Conservation (phyloP, 2,888 invertebrate species). For the Chesias legatella region DNA sequence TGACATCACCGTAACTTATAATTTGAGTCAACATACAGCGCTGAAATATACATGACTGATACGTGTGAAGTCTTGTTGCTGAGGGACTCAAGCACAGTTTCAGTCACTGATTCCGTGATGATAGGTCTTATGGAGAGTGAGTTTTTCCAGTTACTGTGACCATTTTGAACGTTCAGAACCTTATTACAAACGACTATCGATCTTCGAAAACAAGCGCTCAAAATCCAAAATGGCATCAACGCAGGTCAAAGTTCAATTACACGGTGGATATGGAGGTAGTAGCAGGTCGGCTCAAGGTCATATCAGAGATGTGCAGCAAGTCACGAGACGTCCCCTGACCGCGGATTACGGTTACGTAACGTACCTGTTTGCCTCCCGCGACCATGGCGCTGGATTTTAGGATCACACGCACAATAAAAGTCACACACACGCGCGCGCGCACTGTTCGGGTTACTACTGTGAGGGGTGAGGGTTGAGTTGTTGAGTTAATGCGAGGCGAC, state of each 20-base stretch:
- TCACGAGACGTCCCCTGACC: conserved; percentile 36
- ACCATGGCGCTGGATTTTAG: conserved; percentile 63
- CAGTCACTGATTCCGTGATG: conserved; percentile 17
- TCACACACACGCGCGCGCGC: conserved; percentile 62
- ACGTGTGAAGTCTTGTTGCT: conserved; percentile 50
- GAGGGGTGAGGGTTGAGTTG: conserved; percentile 34
- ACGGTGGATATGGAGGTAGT: conserved; percentile 2
- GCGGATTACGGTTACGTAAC: conserved; percentile 34
- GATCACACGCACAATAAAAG: conserved; percentile 58
- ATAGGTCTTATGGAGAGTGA: not conserved
- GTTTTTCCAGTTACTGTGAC: not conserved
- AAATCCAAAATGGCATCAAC: too few relatives aligned
- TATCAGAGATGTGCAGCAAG: conserved; percentile 16
- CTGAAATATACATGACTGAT: conserved; percentile 43
- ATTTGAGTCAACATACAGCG: conserved; percentile 62
- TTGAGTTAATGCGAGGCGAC: too few relatives aligned
- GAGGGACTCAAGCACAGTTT: conserved; percentile 34
- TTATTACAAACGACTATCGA: too few relatives aligned
- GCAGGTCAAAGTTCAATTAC: conserved; percentile 1
- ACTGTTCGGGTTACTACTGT: conserved; percentile 37
- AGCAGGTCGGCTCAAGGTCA: conserved; percentile 11
- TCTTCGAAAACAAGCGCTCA: too few relatives aligned
- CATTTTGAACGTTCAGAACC: too few relatives aligned
- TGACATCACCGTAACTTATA: conserved; percentile 76
- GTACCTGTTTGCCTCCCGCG: conserved; percentile 79